Conservation (phyloP, 2,797 vertebrate species). For the Varecia variegata region DNA sequence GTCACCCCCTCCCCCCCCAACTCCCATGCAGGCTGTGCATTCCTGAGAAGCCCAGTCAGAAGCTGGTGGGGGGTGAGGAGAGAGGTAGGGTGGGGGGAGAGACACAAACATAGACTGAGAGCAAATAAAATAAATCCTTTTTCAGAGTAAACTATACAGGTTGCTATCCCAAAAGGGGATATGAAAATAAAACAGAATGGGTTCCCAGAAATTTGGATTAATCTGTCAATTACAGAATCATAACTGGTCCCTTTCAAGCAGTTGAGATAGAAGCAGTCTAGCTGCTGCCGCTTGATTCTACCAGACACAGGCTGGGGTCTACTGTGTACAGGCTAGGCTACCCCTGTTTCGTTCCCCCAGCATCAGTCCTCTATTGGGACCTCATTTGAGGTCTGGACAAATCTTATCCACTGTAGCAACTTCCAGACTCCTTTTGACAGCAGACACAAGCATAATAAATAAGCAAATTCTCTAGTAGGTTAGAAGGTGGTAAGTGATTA, state of each 20-base stretch:
- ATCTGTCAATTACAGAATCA: background rate
- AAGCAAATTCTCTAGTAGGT: background rate
- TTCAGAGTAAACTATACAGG: background rate
- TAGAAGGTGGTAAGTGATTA: background rate
- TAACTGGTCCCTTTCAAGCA: background rate
- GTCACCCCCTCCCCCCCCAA: conserved; percentile 32
- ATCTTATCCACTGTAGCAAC: background rate
- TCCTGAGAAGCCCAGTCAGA: conserved; percentile 74
- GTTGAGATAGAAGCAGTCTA: background rate
- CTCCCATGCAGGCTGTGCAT: conserved; percentile 45
- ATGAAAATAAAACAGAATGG: background rate
- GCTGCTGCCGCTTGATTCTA: background rate
- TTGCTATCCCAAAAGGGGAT: background rate
- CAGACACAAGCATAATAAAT: background rate
- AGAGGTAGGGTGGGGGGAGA: background rate
- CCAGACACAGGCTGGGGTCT: background rate
- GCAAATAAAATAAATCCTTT: background rate
- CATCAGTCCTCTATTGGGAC: background rate
- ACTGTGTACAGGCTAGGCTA: too few species aligned
- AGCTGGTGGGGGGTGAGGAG: background rate
- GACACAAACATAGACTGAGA: background rate
- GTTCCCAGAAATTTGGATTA: background rate
- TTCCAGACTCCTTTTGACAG: background rate
- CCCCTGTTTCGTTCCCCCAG: background rate
- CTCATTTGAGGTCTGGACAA: background rate